These are phyloP conservation scores for Nothocercus julius DNA, from an alignment of 2,113 vertebrate genomes.

Conservation along the genomic window DNA sequence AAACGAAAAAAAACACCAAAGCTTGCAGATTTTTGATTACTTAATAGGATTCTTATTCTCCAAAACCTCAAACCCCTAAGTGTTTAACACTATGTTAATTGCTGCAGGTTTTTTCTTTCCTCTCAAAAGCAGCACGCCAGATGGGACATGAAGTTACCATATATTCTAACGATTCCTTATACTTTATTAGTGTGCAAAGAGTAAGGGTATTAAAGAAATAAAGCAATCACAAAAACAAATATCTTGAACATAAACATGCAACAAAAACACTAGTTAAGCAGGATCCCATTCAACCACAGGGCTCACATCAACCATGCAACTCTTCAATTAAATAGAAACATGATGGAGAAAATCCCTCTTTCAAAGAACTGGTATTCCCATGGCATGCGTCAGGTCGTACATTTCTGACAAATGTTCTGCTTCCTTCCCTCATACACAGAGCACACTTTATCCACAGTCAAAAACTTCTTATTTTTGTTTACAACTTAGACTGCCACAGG, in stretches of 20 bases:
- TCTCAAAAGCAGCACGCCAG: background rate
- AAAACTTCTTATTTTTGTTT: background rate
- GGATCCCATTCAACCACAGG: background rate
- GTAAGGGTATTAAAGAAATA: background rate
- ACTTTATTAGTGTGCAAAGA: background rate
- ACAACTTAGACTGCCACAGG: background rate
- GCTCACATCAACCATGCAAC: background rate
- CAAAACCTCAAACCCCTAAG: background rate
- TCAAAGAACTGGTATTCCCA: background rate
- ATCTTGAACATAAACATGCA: background rate
- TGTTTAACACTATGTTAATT: background rate
- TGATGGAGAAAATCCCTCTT: rapidly evolving
- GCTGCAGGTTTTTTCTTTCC: background rate
- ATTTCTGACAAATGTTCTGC: background rate
- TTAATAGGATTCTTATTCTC: background rate
- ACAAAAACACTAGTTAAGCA: background rate
- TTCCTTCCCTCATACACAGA: background rate
- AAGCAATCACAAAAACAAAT: background rate
- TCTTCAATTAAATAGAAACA: background rate
- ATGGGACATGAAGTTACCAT: background rate
- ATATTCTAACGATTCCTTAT: background rate
- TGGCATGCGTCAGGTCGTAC: background rate
- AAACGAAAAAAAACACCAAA: no score
- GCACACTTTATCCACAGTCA: background rate
- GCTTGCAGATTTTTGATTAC: background rate